Evolutionary conservation across 2,797 vertebrate genomes (phyloP).

Genomic region (Intellagama lesueurii): DNA sequence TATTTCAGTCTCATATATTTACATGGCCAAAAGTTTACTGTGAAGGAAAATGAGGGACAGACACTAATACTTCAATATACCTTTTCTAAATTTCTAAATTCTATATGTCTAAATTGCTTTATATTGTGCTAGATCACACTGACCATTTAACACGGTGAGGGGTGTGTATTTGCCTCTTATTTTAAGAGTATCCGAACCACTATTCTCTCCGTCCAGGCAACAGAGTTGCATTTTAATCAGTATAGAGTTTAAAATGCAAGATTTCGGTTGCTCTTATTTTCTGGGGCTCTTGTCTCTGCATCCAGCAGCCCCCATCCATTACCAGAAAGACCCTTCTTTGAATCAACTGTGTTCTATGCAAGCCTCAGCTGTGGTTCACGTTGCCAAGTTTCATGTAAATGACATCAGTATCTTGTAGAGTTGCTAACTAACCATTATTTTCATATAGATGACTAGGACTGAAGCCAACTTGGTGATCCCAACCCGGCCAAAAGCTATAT

Average conservation of each 20-base stretch:
- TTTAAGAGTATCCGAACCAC: background rate
- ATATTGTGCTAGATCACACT: background rate
- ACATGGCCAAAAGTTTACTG: background rate
- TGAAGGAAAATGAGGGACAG: background rate
- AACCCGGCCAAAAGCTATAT: background rate
- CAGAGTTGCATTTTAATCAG: background rate
- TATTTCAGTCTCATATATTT: background rate
- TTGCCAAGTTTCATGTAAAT: background rate
- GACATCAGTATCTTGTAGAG: background rate
- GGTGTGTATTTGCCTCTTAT: background rate
- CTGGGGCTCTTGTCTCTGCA: too few relatives aligned
- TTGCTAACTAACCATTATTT: background rate
- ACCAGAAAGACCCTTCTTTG: too few relatives aligned
- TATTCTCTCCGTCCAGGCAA: background rate
- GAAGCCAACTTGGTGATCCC: background rate
- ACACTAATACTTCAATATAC: background rate
- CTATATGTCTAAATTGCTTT: background rate
- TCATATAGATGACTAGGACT: background rate
- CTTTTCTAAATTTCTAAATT: too few relatives aligned
- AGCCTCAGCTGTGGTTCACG: background rate
- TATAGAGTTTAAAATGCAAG: background rate
- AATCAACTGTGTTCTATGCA: background rate
- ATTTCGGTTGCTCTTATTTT: background rate
- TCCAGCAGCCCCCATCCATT: too few relatives aligned
- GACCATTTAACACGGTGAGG: background rate